Conservation (phyloP, 2,888 invertebrate species). For the Erebia ligea region DNA sequence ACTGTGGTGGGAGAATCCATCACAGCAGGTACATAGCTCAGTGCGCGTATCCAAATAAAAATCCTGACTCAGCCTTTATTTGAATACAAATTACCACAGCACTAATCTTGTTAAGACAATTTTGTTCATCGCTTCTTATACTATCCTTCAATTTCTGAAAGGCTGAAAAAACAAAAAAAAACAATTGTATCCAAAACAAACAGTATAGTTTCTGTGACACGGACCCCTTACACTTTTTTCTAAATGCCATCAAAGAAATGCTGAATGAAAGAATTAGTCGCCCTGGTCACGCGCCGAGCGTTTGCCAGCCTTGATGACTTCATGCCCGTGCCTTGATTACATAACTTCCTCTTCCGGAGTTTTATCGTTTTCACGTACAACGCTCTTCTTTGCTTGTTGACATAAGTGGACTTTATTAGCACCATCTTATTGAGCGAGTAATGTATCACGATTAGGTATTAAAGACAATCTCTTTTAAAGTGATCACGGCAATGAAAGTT, state of each 20-base stretch:
- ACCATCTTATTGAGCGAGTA: neutral
- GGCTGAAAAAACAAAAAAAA: too few relatives aligned
- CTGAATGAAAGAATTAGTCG: constrained; percentile 47
- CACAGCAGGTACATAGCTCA: too few relatives aligned
- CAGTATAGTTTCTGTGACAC: constrained; percentile 2
- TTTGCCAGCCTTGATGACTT: constrained; percentile 57
- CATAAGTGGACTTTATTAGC: neutral
- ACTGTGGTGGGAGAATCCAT: too few relatives aligned
- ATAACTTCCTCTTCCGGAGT: constrained; percentile 21
- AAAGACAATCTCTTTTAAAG: neutral
- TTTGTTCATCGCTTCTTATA: too few relatives aligned
- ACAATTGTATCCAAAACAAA: neutral
- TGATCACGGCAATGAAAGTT: neutral
- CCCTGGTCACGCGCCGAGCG: constrained; percentile 55
- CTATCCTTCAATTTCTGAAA: too few relatives aligned
- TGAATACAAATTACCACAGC: too few relatives aligned
- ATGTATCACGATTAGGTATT: neutral
- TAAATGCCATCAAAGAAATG: constrained; percentile 32
- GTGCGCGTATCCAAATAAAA: too few relatives aligned
- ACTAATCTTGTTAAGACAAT: too few relatives aligned
- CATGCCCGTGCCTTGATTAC: constrained; percentile 52
- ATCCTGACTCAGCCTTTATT: too few relatives aligned
- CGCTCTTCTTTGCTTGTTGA: constrained; percentile 18
- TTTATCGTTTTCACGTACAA: constrained; percentile 4
- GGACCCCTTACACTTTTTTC: constrained; percentile 17